A percentile compares a stretch with the other conserved stretches of the same genome.
These are phyloP conservation scores for Cordilura impudica DNA, from an alignment of 2,888 invertebrate genomes.

Conservation along the genomic window DNA sequence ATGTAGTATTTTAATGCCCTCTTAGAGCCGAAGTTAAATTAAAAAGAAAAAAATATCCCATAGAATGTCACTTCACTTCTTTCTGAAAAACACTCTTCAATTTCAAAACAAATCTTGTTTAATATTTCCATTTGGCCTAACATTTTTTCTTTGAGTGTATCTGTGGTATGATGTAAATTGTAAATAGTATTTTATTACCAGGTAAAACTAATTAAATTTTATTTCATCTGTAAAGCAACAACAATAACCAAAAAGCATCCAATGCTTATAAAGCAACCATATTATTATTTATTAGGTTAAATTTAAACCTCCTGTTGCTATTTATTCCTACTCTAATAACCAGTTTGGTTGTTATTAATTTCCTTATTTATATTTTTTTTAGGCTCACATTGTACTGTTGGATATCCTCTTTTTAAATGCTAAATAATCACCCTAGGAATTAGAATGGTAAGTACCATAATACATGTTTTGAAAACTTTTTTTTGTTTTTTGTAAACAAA, in stretches of 20 bases:
- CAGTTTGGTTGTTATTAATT: background rate
- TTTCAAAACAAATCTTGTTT: no score
- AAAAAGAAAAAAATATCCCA: no score
- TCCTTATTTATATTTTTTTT: background rate
- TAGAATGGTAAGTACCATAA: background rate
- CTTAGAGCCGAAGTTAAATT: no score
- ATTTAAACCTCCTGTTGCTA: conserved; percentile 5
- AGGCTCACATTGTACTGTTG: conserved; percentile 2
- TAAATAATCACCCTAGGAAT: background rate
- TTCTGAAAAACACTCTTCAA: no score
- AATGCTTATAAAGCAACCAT: background rate
- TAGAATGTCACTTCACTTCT: no score
- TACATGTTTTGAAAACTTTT: background rate
- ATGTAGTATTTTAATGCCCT: no score
- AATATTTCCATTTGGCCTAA: background rate
- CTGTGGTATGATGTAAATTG: background rate
- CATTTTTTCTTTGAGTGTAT: background rate
- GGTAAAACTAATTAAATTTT: conserved; percentile 33
- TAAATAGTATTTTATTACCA: conserved; percentile 21
- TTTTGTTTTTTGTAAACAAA: background rate
- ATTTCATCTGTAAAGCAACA: conserved; percentile 4
- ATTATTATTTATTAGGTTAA: background rate
- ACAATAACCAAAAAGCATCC: background rate
- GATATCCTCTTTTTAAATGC: conserved; percentile 12
- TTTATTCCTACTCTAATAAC: background rate